Evolutionary conservation across 2,888 invertebrate genomes (phyloP), one percentile per base, ranked within the genome.

Genomic region (Drosophila niveifrons): DNA sequence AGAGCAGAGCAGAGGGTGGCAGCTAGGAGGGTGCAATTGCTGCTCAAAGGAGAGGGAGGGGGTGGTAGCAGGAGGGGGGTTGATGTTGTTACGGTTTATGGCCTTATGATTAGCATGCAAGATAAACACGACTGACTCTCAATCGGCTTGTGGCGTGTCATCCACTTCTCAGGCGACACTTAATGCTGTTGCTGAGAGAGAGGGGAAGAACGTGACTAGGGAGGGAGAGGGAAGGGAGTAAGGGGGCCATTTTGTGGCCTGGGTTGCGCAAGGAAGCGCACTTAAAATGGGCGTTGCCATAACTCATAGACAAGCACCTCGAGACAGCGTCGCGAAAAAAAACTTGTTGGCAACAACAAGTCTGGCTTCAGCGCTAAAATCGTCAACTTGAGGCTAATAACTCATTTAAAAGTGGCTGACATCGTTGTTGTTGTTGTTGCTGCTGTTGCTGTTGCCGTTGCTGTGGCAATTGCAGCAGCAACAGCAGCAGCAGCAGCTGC

Each of bases 321-420:
- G 56, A 44, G 43, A 59, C 55, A 47, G 17, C n/a, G 56, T 23
- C 9, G 56, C 17, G 18, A 23, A 23, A 17, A 23, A 17, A 55
- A 55, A 55, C 55, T 18, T 31, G 55, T 75, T 81, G 80, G 34
- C 61, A 53, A 29, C 47, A 10, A 8, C 31, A 31, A 31, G 31
- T 46, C 58, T 39, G 44, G 62, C 31, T 10, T 31, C 36, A 70
- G 64, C 59, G 83, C 68, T 62, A 75, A 83, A 79, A 84, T 75
- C 77, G 75, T 83, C 87, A 87, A 88, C 81, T 75, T 58, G 74
- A 69, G 81, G 75, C 85, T 89, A 85, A 85, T 85, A 86, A 86
- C 89, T 89, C 89, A 85, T 85, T 85, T 89, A 88, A 83, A 75
- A 71, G 74, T 72, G 82, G 64, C 81, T 83, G 75, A 77, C 84